These are phyloP conservation scores for Rhinatrema bivittatum DNA, from an alignment of 2,797 vertebrate genomes.

Conservation along the genomic window DNA sequence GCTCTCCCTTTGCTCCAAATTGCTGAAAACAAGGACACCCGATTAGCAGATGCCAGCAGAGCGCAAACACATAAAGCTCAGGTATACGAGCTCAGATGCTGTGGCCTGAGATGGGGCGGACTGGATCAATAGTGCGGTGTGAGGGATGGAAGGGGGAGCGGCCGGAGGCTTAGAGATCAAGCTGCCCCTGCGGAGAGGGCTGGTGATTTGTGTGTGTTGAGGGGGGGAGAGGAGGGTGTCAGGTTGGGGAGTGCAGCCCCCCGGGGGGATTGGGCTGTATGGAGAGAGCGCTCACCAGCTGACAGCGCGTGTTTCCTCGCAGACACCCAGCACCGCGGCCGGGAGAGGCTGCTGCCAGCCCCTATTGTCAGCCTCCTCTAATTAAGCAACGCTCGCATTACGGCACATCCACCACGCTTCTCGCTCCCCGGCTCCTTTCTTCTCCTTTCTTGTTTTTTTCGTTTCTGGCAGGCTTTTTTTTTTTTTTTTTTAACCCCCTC, in stretches of 20 bases:
- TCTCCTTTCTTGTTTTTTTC: conserved; percentile 27
- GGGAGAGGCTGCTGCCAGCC: conserved; percentile 61
- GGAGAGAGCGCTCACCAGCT: conserved; percentile 93
- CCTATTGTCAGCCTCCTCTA: conserved; percentile 55
- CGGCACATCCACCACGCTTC: conserved; percentile 25
- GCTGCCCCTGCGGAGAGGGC: no score
- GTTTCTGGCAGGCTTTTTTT: no score
- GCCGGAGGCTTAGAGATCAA: conserved; percentile 8
- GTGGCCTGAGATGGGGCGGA: conserved; percentile 26
- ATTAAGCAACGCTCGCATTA: conserved; percentile 69
- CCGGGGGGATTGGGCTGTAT: conserved; percentile 73
- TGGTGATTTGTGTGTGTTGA: conserved; percentile 13
- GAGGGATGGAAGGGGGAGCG: conserved; percentile 30
- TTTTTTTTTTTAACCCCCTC: conserved; percentile 2
- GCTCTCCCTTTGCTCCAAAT: conserved; percentile 39
- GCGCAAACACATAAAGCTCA: conserved; percentile 37
- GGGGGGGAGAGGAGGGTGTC: conserved; percentile 43
- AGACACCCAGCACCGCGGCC: conserved; percentile 79
- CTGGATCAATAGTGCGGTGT: conserved; percentile 15
- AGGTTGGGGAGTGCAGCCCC: conserved; percentile 59
- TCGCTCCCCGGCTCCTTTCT: conserved; percentile 10
- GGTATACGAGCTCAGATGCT: conserved; percentile 38
- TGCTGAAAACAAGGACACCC: conserved; percentile 44
- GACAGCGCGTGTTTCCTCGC: conserved; percentile 87
- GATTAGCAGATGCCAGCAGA: conserved; percentile 40